Base-by-base conservation (phyloP, 2,113 vertebrate genomes). In the Hydrochoerus hydrochaeris region DNA sequence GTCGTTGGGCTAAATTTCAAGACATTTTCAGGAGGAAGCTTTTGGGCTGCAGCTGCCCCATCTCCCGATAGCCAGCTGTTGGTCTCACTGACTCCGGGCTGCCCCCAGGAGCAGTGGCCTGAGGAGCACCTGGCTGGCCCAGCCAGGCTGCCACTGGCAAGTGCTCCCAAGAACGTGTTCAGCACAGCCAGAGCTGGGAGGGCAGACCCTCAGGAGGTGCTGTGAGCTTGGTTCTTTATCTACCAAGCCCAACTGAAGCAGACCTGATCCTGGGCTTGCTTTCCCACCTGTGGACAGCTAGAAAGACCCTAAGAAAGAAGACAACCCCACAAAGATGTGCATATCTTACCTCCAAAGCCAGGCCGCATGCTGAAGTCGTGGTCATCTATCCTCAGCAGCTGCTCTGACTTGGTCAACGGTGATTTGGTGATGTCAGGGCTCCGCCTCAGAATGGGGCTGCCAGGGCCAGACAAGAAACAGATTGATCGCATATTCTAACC, bases 321-420 rank as follows among this genome's bases (percentile, higher is more conserved):
- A 30, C 0, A 41, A 4, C 28, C 2, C 44, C 6, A 0, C 0
- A 1, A 24, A 20, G 41, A 7, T 0, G 13, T 1, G 1, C 0
- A 0, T 54, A 94, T 49, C 98, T 57, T 98, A 99, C 99, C 99
- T 99, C 99, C 99, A 94, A 99, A 99, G 2, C 99, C 99, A 12
- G 99, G 99, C 78, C 99, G 99, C 99, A 99, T 99, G 98, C 99
- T 99, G 98, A 99, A 99, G 84, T 99, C 99, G 0, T 99, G 99
- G 98, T 99, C 99, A 0, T 99, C 99, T 99, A 99, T 99, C 98
- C 99, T 99, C 96, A 99, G 99, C 90, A 99, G 99, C 96, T 99
- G 99, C 96, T 99, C 99, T 26, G 99, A 99, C 96, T 99, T 99
- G 1, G 98, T 99, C 98, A 99, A 98, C 1, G 99, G 99, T 5